Base-by-base conservation (phyloP, 2,888 invertebrate genomes). In the Magallana nippona region DNA sequence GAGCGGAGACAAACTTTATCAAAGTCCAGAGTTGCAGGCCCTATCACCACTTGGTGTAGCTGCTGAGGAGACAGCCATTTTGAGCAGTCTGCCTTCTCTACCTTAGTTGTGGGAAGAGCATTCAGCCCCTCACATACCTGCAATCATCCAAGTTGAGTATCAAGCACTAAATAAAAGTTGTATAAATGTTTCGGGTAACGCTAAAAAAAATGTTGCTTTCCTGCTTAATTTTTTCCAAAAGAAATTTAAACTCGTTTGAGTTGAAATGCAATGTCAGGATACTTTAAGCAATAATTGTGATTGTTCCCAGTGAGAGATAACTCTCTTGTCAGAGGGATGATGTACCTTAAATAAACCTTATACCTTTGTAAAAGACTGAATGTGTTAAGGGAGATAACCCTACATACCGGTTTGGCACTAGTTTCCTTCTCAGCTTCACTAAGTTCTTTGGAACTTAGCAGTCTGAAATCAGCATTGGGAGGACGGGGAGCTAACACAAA, bases 1-100 rank as follows among this genome's bases (percentile, higher is more conserved):
- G 94, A 94, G 78, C 93, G 88, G 55, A 93, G 87, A 88, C 94
- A 94, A 10, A 94, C 93, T 63, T 91, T 87, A 55, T 93, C 93
- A 90, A 94, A 94, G 87, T 94, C 93, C 55, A 94, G 88, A 1
- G 89, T 90, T 15, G 93, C 90, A 5, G 94, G 94, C 15, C 93
- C 94, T 94, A 87, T 13, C 22, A 83, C 63, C 82, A 94, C 88
- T 84, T 93, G 92, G 84, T 94, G 93, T 10, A 94, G 90, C 83
- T 94, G 90, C 80, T 92, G 91, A 2, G 94, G 94, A 58, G 91
- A 90, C 11, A 94, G 89, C 63, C 91, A 90, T 82, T 89, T 89
- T 13, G 87, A 82, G 87, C 94, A 94, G 82, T 94, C 94, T 15
- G 87, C 82, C 85, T 94, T 94, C 88, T 94, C 94, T 63, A 90